These are phyloP conservation scores for Eulemur rubriventer DNA, from an alignment of 2,797 vertebrate species.

Conservation along the genomic window DNA sequence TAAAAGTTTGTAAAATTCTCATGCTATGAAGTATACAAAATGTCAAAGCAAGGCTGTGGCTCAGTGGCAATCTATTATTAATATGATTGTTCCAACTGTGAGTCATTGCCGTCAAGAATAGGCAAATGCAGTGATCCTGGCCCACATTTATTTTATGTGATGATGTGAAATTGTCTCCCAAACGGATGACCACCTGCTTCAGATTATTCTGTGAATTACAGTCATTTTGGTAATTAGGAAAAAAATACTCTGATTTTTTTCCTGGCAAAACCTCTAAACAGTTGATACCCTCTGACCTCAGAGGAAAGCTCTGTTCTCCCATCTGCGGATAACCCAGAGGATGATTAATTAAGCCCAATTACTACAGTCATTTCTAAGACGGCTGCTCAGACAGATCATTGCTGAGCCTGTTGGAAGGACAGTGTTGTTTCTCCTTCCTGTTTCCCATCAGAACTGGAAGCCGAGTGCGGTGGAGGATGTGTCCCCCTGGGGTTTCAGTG, in stretches of 20 bases:
- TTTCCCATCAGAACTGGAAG: not conserved
- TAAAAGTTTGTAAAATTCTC: not conserved
- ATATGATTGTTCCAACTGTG: not conserved
- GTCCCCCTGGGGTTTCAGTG: rapidly evolving
- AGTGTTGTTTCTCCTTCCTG: not conserved
- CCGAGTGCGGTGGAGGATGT: not conserved
- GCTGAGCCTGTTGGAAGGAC: not conserved
- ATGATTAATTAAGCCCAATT: slow-evolving; percentile 27
- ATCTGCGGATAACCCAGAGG: not conserved
- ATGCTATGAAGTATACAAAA: not conserved
- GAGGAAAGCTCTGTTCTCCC: not conserved
- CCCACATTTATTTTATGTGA: not conserved
- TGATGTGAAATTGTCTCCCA: slow-evolving; percentile 44
- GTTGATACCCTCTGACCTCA: slow-evolving; percentile 1
- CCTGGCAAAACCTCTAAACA: slow-evolving; percentile 40
- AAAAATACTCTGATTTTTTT: slow-evolving; percentile 36
- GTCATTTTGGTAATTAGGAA: slow-evolving; percentile 69
- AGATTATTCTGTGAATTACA: slow-evolving; percentile 67
- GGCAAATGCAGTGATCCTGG: not conserved
- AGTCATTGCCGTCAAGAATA: not conserved
- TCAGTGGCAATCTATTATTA: not conserved
- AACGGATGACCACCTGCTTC: slow-evolving; percentile 62
- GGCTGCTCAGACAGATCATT: not conserved
- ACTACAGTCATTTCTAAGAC: slow-evolving; percentile 21
- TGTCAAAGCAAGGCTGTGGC: not conserved